These are phyloP conservation scores for Agrilus planipennis DNA, from an alignment of 1,140 invertebrate species.

Conservation along the genomic window DNA sequence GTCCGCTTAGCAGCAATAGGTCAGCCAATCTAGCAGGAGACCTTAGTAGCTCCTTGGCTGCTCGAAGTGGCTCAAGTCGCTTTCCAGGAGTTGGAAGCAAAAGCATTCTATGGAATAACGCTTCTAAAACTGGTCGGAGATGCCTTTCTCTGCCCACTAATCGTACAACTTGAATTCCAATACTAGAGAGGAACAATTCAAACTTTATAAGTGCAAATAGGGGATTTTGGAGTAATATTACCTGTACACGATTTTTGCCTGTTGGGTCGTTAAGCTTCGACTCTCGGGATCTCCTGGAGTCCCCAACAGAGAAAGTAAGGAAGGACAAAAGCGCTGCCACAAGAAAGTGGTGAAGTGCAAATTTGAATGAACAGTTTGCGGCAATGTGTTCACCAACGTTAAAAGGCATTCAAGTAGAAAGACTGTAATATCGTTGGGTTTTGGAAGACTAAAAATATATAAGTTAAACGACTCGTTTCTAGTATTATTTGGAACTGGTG, in stretches of 20 bases:
- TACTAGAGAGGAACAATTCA: constrained; percentile 42
- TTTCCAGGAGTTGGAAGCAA: constrained; percentile 74
- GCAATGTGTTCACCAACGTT: constrained; percentile 70
- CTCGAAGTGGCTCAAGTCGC: constrained; percentile 71
- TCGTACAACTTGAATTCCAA: constrained; percentile 75
- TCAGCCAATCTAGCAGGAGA: constrained; percentile 60
- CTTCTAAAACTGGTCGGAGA: constrained; percentile 77
- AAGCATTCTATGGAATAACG: constrained; percentile 83
- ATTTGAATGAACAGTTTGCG: constrained; percentile 67
- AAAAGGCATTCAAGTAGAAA: constrained; percentile 79
- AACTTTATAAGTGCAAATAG: background rate
- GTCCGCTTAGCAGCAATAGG: constrained; percentile 60
- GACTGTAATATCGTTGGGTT: constrained; percentile 50
- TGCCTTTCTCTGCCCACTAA: constrained; percentile 74
- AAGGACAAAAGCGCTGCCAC: constrained; percentile 86
- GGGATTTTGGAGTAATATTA: constrained; percentile 32
- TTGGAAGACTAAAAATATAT: constrained; percentile 37
- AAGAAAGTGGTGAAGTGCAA: constrained; percentile 73
- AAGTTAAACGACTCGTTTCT: no score
- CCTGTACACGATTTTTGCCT: constrained; percentile 80
- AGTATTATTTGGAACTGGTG: background rate
- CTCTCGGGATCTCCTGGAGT: constrained; percentile 55
- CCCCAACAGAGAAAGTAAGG: constrained; percentile 74
- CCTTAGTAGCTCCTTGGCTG: constrained; percentile 61
- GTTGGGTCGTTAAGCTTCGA: constrained; percentile 61